A percentile compares a stretch with the other conserved stretches of the same genome.
Evolutionary conservation across 2,797 vertebrate genomes (phyloP).

Genomic region (Zalophus californianus): DNA sequence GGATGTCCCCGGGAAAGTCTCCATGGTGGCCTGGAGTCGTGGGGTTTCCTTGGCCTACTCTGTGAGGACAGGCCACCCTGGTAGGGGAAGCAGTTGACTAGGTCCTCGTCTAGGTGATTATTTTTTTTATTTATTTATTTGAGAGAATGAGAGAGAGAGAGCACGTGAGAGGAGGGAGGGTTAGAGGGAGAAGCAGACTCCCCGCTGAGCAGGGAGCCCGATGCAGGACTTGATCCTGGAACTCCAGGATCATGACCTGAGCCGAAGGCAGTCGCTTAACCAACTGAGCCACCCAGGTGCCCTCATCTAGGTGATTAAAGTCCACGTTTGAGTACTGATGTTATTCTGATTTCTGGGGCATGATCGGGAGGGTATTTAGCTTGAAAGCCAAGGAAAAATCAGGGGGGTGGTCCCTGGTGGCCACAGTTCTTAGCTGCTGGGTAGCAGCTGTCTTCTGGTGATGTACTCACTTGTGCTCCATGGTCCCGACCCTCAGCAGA

Average conservation of each 20-base stretch:
- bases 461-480: fast-evolving
- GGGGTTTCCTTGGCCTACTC: neutral
- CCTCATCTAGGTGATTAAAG: neutral
- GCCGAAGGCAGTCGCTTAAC: no score
- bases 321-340: neutral
- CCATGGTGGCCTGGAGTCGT: neutral
- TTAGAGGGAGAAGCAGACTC: no score
- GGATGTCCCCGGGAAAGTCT: neutral
- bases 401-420: no score
- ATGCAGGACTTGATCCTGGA: no score
- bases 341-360: neutral
- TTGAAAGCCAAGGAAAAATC: neutral
- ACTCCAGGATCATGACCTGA: no score
- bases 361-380: neutral
- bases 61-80: neutral
- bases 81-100: neutral
- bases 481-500: neutral
- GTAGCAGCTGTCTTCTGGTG: neutral
- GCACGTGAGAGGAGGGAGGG: no score
- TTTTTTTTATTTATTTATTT: no score
- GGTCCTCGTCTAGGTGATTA: neutral
- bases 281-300: no score
- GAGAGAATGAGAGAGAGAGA: no score
- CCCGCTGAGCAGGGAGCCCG: no score
- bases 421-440: neutral